phyloP scores from a whole-genome alignment of 2,113 vertebrate genomes.

The Hippocampus abdominalis region DNA sequence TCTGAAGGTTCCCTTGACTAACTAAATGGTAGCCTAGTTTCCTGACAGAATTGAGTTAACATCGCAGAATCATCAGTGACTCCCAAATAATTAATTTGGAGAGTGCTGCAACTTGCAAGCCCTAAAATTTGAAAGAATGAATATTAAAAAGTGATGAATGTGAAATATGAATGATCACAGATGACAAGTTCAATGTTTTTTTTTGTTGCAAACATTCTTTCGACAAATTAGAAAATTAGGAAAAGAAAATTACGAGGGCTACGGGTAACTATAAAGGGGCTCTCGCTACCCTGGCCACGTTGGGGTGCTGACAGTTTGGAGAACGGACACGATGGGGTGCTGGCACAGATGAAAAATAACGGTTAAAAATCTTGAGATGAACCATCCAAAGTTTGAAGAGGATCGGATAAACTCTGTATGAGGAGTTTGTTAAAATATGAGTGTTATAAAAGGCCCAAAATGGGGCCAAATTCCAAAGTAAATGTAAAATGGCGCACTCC shows the following conservation, averaged over 20 bases:
- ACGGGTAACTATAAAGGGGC: too few species aligned
- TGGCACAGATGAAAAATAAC: too few species aligned
- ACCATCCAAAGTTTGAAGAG: too few species aligned
- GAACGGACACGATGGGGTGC: too few species aligned
- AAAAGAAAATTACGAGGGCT: not conserved
- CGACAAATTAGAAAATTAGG: not conserved
- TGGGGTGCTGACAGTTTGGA: too few species aligned
- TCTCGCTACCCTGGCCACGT: too few species aligned
- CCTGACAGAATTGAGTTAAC: slow-evolving; percentile 67
- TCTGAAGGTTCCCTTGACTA: slow-evolving; percentile 68
- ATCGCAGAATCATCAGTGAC: slow-evolving; percentile 62
- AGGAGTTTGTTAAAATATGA: too few species aligned
- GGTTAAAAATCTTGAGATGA: too few species aligned
- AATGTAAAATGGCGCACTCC: too few species aligned
- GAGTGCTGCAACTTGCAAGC: slow-evolving; percentile 57
- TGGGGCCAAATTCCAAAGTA: too few species aligned
- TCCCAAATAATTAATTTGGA: slow-evolving; percentile 67
- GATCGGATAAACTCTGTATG: too few species aligned
- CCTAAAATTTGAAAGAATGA: slow-evolving; percentile 62
- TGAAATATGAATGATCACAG: slow-evolving; percentile 38
- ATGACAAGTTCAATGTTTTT: not conserved
- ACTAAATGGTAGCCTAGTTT: slow-evolving; percentile 73
- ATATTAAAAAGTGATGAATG: slow-evolving; percentile 51
- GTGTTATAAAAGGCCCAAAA: too few species aligned
- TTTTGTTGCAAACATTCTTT: not conserved